phyloP scores from a whole-genome alignment of 2,888 invertebrate species.

The Brachypalpus laphriformis region DNA sequence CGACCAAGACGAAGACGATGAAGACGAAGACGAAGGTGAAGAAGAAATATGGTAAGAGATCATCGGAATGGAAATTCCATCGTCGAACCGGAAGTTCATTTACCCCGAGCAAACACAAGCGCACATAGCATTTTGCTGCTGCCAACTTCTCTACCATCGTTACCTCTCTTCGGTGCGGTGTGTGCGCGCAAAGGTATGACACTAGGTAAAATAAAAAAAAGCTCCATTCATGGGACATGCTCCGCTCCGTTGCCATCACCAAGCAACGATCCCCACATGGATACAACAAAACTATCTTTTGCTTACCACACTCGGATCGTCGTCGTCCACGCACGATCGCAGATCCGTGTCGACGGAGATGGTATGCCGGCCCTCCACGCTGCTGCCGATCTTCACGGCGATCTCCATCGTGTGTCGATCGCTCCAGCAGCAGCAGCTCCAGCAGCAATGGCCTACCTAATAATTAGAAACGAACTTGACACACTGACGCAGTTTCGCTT shows the following conservation, averaged over 20 bases:
- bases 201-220: slow-evolving; percentile 34
- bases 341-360: slow-evolving; percentile 62
- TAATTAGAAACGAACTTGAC: slow-evolving; percentile 79
- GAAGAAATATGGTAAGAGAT: slow-evolving; percentile 61
- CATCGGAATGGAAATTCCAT: slow-evolving; percentile 72
- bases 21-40: background rate
- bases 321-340: slow-evolving; percentile 54
- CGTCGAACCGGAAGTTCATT: slow-evolving; percentile 73
- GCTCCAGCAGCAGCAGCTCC: background rate
- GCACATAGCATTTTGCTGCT: slow-evolving; percentile 25
- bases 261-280: slow-evolving; percentile 3
- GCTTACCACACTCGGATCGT: background rate
- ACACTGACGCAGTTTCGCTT: slow-evolving; percentile 79
- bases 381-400: background rate
- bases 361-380: slow-evolving; percentile 28
- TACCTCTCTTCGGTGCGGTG: slow-evolving; percentile 17
- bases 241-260: slow-evolving; percentile 9
- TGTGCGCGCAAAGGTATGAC: slow-evolving; percentile 25
- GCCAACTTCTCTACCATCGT: background rate
- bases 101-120: slow-evolving; percentile 60
- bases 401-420: too few species aligned
- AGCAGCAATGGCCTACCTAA: slow-evolving; percentile 56
- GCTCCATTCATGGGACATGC: slow-evolving; percentile 68
- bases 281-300: slow-evolving; percentile 1
- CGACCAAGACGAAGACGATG: background rate